Base-by-base conservation (phyloP, 2,888 invertebrate genomes). In the Cheilosia scutellata region DNA sequence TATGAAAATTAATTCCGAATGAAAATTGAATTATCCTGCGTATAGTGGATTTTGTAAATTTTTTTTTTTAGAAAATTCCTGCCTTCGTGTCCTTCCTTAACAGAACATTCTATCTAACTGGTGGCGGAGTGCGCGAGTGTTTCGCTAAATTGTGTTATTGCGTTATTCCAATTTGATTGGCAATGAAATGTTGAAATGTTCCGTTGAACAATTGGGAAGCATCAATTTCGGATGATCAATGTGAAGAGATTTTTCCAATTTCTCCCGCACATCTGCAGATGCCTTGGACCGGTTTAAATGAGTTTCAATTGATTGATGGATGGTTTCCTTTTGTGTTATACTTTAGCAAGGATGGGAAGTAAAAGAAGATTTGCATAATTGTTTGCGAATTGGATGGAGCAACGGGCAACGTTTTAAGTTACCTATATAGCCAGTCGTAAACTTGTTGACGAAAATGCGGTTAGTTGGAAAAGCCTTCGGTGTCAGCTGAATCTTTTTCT, bases 101-200 rank as follows among this genome's bases (percentile, higher is more conserved):
- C n/a, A 53, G 53, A 16, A 16, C 53, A 40, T 42, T 44, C 47
- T 53, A n/a, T 55, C 49, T 63, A 7, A 37, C 9, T 29, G 51
- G 16, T 63, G 49, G 40, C 44, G 44, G 57, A 49, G 42, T 33
- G 60, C 40, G 33, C 31, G 44, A 66, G 53, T 16, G 44, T 42
- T 77, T 77, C 53, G n/a, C 37, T 40, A 60, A 84, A 84, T 80
- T 60, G 53, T 70, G 58, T 76, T 71, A 77, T 75, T 58, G 33
- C 70, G 70, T 76, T 84, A 76, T 80, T 75, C 53, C 65, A 70
- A 75, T 84, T 84, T 84, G 80, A 84, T 84, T 84, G 80, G 53
- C 55, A 84, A 84, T 84, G 80, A 80, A 76, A 80, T 84, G 58
- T 57, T 80, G 47, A 70, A 84, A 76, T 80, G 75, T 75, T 31